Conservation (phyloP, 2,888 invertebrate genomes). For the Cheilosia variabilis region DNA sequence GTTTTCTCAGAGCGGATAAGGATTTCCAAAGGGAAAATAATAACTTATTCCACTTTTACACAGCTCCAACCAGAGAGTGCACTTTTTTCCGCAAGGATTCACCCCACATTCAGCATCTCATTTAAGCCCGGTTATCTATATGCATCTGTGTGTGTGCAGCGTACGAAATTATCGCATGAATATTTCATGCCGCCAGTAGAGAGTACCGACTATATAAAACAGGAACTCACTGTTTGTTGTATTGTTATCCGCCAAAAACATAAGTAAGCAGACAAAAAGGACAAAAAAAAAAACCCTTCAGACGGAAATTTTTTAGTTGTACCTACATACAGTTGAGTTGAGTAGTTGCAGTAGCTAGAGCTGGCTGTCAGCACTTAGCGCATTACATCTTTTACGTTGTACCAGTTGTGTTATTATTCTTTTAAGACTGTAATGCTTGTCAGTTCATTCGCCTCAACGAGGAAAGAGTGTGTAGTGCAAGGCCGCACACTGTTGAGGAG, state of each 20-base stretch:
- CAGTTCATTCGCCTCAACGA: conserved; percentile 20
- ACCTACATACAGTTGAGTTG: conserved; percentile 12
- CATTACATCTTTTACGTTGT: conserved; percentile 38
- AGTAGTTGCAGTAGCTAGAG: conserved; percentile 10
- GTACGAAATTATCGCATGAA: conserved; percentile 47
- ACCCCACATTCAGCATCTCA: conserved; percentile 56
- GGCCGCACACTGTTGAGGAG: background rate
- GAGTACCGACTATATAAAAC: conserved; percentile 29
- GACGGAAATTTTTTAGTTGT: conserved; percentile 38
- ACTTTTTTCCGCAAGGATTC: conserved; percentile 58
- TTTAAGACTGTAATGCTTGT: background rate
- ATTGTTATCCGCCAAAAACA: conserved; percentile 43
- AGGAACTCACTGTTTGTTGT: conserved; percentile 29
- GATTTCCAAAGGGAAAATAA: conserved; percentile 17
- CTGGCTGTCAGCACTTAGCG: conserved; percentile 39
- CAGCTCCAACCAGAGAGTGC: conserved; percentile 33
- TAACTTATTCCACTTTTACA: conserved; percentile 26
- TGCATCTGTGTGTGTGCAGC: conserved; percentile 1
- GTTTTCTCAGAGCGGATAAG: background rate
- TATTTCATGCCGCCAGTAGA: conserved; percentile 51
- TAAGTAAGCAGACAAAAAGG: conserved; percentile 12
- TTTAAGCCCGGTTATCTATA: conserved; percentile 16
- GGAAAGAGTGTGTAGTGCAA: conserved; percentile 9
- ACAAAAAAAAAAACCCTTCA: background rate
- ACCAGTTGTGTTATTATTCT: background rate